Percentiles rank a stretch among this genome's conserved stretches.
Conservation (phyloP, 2,888 invertebrate species). For the Brenthis hecate region DNA sequence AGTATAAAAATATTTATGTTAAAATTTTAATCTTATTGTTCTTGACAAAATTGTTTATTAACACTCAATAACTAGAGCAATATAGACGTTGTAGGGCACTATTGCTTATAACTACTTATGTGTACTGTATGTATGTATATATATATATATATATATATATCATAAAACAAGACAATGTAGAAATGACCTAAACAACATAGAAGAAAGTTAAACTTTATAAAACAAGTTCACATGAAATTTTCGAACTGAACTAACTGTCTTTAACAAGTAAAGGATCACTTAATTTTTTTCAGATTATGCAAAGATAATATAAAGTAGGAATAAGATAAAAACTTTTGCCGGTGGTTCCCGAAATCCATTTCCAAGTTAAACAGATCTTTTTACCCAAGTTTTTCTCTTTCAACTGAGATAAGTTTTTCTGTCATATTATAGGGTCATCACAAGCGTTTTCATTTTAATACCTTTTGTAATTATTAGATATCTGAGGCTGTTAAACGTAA, state of each 20-base stretch:
- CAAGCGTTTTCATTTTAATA: slow-evolving; percentile 31
- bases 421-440: slow-evolving; percentile 59
- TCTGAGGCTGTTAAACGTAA: neutral
- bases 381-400: slow-evolving; percentile 62
- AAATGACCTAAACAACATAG: too few relatives aligned
- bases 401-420: slow-evolving; percentile 56
- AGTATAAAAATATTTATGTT: too few relatives aligned
- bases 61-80: too few relatives aligned
- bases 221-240: too few relatives aligned
- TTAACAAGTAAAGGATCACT: slow-evolving; percentile 33
- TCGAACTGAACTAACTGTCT: neutral
- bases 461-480: slow-evolving; percentile 33
- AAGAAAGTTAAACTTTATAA: too few relatives aligned
- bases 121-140: too few relatives aligned
- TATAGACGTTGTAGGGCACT: too few relatives aligned
- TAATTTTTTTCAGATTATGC: slow-evolving; percentile 64
- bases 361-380: slow-evolving; percentile 74
- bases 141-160: too few relatives aligned
- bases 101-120: too few relatives aligned
- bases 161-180: too few relatives aligned
- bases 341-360: slow-evolving; percentile 65
- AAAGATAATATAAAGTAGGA: slow-evolving; percentile 57
- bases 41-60: too few relatives aligned
- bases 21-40: too few relatives aligned
- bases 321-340: slow-evolving; percentile 67